Evolutionary conservation across 2,797 vertebrate species (phyloP).

Genomic region (Typhlichthys subterraneus): DNA sequence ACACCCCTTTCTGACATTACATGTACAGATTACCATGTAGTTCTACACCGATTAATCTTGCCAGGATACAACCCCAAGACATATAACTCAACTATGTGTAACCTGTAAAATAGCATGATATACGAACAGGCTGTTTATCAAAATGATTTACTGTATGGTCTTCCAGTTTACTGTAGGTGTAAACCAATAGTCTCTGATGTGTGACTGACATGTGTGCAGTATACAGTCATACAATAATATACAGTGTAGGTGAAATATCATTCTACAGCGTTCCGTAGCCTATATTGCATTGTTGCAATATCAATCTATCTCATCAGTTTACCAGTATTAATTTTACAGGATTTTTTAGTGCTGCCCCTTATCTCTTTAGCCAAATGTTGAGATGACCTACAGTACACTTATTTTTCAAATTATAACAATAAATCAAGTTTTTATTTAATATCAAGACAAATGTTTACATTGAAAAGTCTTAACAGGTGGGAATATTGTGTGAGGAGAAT

Average conservation of each 20-base stretch:
- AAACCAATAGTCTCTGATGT: constrained; percentile 31
- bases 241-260: too few species aligned
- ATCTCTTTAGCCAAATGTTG: too few species aligned
- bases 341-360: too few species aligned
- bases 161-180: constrained; percentile 41
- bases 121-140: constrained; percentile 64
- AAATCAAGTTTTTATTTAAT: not conserved
- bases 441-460: too few species aligned
- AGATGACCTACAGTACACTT: too few species aligned
- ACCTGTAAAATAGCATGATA: constrained; percentile 61
- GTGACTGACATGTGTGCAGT: constrained; percentile 3
- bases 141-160: constrained; percentile 49
- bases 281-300: too few species aligned
- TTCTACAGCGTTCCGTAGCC: too few species aligned
- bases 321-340: too few species aligned
- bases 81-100: constrained; percentile 61
- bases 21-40: constrained; percentile 10
- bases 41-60: constrained; percentile 51
- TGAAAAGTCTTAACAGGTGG: too few species aligned
- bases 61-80: constrained; percentile 51
- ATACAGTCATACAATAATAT: too few species aligned
- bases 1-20: too few species aligned
- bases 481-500: not conserved
- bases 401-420: not conserved
- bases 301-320: too few species aligned